Conservation (phyloP, 2,113 vertebrate species). For the Crotalus horridus region DNA sequence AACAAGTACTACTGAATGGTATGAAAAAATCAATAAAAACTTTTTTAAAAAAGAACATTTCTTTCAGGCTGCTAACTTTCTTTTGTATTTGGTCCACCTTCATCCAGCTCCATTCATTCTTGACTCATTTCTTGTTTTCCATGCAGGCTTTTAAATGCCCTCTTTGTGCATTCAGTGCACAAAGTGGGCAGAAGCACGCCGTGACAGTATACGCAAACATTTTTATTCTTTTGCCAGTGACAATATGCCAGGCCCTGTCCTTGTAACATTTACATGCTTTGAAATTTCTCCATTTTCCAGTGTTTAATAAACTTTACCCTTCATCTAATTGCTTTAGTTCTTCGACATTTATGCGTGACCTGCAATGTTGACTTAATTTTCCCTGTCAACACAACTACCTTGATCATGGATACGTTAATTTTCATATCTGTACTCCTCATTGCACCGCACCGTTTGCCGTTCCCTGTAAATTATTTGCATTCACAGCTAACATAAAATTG, state of each 20-base stretch:
- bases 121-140: neutral
- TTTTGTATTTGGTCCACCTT: neutral
- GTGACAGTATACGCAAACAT: neutral
- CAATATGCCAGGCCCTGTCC: neutral
- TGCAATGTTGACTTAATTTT: neutral
- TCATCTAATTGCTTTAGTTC: neutral
- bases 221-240: conserved; percentile 20
- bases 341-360: neutral
- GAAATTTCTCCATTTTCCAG: neutral
- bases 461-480: neutral
- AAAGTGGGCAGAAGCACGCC: neutral
- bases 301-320: neutral
- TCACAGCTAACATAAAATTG: neutral
- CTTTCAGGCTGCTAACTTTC: too few relatives aligned
- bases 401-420: neutral
- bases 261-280: neutral
- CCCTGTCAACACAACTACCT: neutral
- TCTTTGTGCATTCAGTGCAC: neutral
- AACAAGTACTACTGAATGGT: too few relatives aligned
- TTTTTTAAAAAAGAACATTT: too few relatives aligned
- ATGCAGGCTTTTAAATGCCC: neutral
- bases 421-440: neutral
- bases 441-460: neutral
- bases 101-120: neutral
- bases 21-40: too few relatives aligned